Base-by-base conservation (phyloP, 2,888 invertebrate genomes). In the Choreutis nemorana region DNA sequence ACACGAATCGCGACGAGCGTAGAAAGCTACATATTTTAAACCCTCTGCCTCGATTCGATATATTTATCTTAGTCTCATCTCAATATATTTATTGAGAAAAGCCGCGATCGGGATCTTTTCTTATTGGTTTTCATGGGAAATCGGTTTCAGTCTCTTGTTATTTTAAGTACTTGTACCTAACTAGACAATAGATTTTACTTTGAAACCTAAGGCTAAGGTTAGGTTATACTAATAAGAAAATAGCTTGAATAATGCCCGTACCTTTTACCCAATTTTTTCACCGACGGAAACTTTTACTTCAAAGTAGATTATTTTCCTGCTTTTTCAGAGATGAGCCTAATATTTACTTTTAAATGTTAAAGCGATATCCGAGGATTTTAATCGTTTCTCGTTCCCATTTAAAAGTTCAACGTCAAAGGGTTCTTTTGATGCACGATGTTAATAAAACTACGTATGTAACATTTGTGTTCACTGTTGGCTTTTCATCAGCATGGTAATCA, bases 401-500 rank as follows among this genome's bases (percentile, higher is more conserved):
- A n/a, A n/a, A n/a, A n/a, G n/a, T n/a, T n/a, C n/a, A n/a, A 36
- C 46, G 43, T 47, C 48, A 61, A 63, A 60, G 55, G 52, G 51
- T 44, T 47, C 49, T 40, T 50, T 51, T 46, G 53, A 51, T 46
- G 41, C n/a, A n/a, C 41, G 33, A 45, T 59, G 62, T 63, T 65
- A 62, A 45, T 46, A 47, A 61, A 62, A 60, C 53, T 55, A 50
- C 48, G 44, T 52, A 47, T 54, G 48, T 53, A 51, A 52, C 53
- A 47, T 45, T 39, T 14, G 14, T 18, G 8, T 8, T 18, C 18
- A 18, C 18, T 78, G 75, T 78, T 78, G 66, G 67, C 71, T 65
- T 78, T 77, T 72, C 75, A 78, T 78, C 73, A 77, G 64, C 63
- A 78, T 75, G 73, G 58, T 73, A 78, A 78, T 75, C 72, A 71